A percentile compares a stretch with the other conserved stretches of the same genome.
Evolutionary conservation across 2,888 invertebrate species (phyloP).

Genomic region (Machimus rusticus): DNA sequence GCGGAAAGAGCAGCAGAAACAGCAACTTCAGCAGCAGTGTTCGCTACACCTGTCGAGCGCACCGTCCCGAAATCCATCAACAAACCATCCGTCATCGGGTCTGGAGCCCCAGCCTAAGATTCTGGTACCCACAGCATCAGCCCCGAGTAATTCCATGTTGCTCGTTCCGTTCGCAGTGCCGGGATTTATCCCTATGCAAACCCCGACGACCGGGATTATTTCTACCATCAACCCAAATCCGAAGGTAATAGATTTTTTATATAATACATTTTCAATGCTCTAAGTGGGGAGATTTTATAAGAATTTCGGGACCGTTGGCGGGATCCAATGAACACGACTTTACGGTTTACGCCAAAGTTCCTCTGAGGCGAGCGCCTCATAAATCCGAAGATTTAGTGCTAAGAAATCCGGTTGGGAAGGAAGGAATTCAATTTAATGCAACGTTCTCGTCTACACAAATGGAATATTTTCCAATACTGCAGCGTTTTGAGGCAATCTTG

Average conservation of each 20-base stretch:
- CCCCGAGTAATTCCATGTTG: constrained; percentile 53
- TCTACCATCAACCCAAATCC: constrained; percentile 51
- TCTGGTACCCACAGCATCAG: constrained; percentile 15
- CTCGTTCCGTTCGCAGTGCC: constrained; percentile 56
- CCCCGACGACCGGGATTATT: constrained; percentile 44
- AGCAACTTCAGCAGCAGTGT: neutral
- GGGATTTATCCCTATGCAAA: constrained; percentile 52
- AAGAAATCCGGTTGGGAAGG: neutral
- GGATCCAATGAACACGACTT: constrained; percentile 36
- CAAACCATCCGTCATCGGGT: constrained; percentile 42
- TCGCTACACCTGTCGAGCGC: neutral
- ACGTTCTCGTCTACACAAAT: neutral
- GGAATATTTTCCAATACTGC: constrained; percentile 4
- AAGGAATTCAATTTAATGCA: constrained; percentile 14
- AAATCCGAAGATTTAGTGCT: constrained; percentile 43
- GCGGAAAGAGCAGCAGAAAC: constrained; percentile 44
- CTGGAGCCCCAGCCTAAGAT: constrained; percentile 18
- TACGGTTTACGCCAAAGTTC: constrained; percentile 44
- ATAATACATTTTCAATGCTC: neutral
- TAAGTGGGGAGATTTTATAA: neutral
- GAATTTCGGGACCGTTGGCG: neutral
- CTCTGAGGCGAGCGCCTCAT: constrained; percentile 44
- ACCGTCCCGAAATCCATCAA: constrained; percentile 20
- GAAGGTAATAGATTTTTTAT: constrained; percentile 53
- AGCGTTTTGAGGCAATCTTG: neutral